These are phyloP conservation scores for Hyles vespertilio DNA, from an alignment of 1,140 invertebrate species.

Conservation along the genomic window DNA sequence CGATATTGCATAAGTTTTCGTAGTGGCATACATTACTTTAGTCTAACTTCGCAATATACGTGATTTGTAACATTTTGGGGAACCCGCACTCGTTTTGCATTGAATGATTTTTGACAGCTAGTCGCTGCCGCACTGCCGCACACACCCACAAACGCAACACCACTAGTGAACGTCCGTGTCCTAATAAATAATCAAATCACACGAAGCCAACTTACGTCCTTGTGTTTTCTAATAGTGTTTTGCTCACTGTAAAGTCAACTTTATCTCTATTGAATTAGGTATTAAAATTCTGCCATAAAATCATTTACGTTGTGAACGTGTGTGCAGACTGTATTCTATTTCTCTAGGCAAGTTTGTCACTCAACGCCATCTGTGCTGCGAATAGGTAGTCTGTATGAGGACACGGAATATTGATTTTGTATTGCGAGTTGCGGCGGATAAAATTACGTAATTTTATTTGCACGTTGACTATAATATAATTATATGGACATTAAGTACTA, in stretches of 20 bases:
- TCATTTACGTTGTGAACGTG: no score
- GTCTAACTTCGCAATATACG: conserved; percentile 40
- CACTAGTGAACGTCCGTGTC: conserved; percentile 1
- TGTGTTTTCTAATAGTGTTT: no score
- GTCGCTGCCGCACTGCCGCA: conserved; percentile 39
- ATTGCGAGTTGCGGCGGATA: neutral
- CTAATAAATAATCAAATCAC: conserved; percentile 7
- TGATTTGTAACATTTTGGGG: conserved; percentile 55
- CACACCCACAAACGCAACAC: conserved; percentile 9
- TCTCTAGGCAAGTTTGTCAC: neutral
- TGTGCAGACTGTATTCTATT: neutral
- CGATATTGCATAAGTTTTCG: conserved; percentile 40
- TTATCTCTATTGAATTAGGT: no score
- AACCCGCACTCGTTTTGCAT: conserved; percentile 41
- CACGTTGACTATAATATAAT: neutral
- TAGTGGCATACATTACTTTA: conserved; percentile 62
- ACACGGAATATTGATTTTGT: conserved; percentile 5
- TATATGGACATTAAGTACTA: neutral
- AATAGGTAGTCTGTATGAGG: neutral
- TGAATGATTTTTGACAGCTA: conserved; percentile 55
- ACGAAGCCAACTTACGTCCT: neutral
- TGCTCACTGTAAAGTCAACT: no score
- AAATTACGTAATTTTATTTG: conserved; percentile 11
- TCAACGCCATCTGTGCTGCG: neutral
- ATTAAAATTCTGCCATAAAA: no score